phyloP scores from a whole-genome alignment of 2,797 vertebrate genomes.

The Luscinia luscinia region DNA sequence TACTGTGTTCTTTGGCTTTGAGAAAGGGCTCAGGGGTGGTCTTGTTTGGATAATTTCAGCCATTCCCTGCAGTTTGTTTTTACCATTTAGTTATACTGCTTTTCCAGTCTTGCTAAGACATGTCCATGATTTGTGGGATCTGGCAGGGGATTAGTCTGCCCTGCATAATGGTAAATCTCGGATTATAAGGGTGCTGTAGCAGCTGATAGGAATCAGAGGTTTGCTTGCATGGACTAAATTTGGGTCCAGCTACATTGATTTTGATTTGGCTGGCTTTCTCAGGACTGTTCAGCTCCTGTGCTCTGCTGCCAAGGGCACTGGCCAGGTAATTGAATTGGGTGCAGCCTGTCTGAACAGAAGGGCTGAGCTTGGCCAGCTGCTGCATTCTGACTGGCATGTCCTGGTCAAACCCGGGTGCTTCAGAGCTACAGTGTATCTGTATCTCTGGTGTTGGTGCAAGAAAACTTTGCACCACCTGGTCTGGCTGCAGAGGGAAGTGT shows the following conservation, averaged over 20 bases:
- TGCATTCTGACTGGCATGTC: not conserved
- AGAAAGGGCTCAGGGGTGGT: not conserved
- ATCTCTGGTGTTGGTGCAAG: not conserved
- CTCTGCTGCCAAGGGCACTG: not conserved
- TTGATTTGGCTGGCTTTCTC: not conserved
- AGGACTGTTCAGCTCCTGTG: not conserved
- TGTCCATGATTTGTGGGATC: not conserved
- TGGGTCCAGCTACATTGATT: not conserved
- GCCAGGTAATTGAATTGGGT: accelerated
- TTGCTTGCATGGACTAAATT: not conserved
- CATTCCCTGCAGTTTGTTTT: not conserved
- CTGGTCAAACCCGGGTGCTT: accelerated
- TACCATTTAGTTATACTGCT: not conserved
- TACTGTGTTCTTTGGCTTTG: not conserved
- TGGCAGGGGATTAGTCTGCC: not conserved
- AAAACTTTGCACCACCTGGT: not conserved
- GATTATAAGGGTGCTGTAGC: not conserved
- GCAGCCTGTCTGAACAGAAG: not conserved
- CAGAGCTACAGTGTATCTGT: not conserved
- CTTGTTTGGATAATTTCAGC: not conserved
- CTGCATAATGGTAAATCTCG: not conserved
- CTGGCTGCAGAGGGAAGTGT: not conserved
- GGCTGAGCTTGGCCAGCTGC: not conserved
- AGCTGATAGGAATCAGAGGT: not conserved
- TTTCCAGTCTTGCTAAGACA: not conserved